Evolutionary conservation across 2,797 vertebrate species (phyloP).

Genomic region (Bryconaethiops microstoma): DNA sequence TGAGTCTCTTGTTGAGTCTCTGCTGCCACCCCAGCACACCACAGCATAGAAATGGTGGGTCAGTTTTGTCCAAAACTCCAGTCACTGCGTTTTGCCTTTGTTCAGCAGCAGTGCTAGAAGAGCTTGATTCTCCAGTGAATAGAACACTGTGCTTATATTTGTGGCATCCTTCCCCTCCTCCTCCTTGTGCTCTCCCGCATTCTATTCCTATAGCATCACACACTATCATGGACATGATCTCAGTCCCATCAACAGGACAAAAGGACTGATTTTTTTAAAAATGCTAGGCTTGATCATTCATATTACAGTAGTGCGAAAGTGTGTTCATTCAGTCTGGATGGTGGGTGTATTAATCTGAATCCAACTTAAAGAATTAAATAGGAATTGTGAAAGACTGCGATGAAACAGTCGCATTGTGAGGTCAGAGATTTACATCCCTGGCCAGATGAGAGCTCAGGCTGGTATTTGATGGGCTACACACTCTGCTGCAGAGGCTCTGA

Average conservation of each 20-base stretch:
- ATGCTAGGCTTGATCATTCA: too few relatives aligned
- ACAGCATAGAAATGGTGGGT: too few relatives aligned
- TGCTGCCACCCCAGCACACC: too few relatives aligned
- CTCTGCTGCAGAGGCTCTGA: background rate
- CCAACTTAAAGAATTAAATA: too few relatives aligned
- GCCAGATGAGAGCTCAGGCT: conserved; percentile 24
- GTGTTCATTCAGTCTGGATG: too few relatives aligned
- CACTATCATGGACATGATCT: conserved; percentile 32
- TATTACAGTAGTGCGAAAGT: too few relatives aligned
- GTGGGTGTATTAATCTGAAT: too few relatives aligned
- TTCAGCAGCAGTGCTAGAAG: too few relatives aligned
- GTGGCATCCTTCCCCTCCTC: conserved; percentile 5
- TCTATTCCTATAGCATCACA: conserved; percentile 19
- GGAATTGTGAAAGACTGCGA: background rate
- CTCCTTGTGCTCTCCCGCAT: conserved; percentile 12
- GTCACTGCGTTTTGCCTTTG: too few relatives aligned
- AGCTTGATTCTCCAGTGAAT: background rate
- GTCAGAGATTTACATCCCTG: background rate
- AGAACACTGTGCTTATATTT: background rate
- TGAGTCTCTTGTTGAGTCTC: too few relatives aligned
- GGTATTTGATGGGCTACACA: conserved; percentile 26
- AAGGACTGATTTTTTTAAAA: background rate
- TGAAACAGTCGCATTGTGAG: background rate
- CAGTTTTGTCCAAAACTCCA: too few relatives aligned
- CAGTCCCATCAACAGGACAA: conserved; percentile 58